phyloP scores from a whole-genome alignment of 2,113 vertebrate species.

The Pantherophis guttatus region DNA sequence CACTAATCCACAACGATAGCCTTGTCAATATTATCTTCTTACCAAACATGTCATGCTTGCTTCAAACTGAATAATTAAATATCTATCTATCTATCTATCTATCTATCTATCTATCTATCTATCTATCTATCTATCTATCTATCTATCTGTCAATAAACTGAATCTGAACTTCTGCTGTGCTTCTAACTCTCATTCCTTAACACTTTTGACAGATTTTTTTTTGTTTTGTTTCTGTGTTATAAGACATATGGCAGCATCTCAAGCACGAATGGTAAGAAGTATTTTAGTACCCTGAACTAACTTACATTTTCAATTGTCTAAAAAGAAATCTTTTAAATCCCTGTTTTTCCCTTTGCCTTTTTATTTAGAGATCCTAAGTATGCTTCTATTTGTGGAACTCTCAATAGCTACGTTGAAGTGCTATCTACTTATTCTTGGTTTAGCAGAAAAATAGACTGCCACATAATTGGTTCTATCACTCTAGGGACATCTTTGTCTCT shows the following conservation, averaged over 20 bases:
- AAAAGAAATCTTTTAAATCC: not conserved
- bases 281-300: not conserved
- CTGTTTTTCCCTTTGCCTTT: not conserved
- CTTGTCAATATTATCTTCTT: constrained; percentile 1
- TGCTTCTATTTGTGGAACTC: not conserved
- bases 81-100: constrained; percentile 2
- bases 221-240: constrained; percentile 5
- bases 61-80: constrained; percentile 35
- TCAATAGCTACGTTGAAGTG: not conserved
- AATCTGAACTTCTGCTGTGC: constrained; percentile 42
- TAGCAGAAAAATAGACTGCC: too few species aligned
- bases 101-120: constrained; percentile 18
- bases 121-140: constrained; percentile 29
- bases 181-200: constrained; percentile 35
- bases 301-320: not conserved
- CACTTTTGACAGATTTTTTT: constrained; percentile 15
- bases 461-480: too few species aligned
- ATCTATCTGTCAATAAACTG: constrained; percentile 19
- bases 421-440: not conserved
- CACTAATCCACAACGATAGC: not conserved
- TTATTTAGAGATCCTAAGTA: constrained; percentile 5
- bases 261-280: not conserved
- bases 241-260: not conserved
- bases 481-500: too few species aligned
- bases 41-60: not conserved